These are phyloP conservation scores for Naso thynnoides DNA, from an alignment of 2,797 vertebrate genomes.

Conservation along the genomic window DNA sequence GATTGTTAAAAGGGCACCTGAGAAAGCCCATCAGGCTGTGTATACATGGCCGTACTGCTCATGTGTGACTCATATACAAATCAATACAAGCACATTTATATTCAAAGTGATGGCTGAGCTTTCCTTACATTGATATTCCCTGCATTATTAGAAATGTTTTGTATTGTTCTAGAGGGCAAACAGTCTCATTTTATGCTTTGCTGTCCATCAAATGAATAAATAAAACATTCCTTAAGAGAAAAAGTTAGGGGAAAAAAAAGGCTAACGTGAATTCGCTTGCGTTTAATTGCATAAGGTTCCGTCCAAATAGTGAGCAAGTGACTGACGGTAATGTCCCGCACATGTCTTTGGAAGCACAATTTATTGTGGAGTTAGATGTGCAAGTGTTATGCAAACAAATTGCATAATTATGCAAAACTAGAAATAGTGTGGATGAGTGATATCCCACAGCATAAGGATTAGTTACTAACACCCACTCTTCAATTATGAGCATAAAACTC, in stretches of 20 bases:
- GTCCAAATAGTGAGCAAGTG: constrained; percentile 27
- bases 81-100: not conserved
- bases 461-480: constrained; percentile 77
- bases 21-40: not conserved
- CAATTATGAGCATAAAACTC: constrained; percentile 79
- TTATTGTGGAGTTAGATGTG: constrained; percentile 44
- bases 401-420: constrained; percentile 70
- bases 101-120: constrained; percentile 2
- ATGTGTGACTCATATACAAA: constrained; percentile 10
- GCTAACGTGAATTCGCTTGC: constrained; percentile 21
- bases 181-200: constrained; percentile 24
- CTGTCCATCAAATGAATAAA: constrained; percentile 35
- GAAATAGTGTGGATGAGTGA: constrained; percentile 70
- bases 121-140: not conserved
- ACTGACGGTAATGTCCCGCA: constrained; percentile 43
- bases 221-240: constrained; percentile 13
- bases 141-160: constrained; percentile 8
- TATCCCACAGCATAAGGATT: constrained; percentile 77
- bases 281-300: constrained; percentile 28
- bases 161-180: constrained; percentile 1
- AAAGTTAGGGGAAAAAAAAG: constrained; percentile 1
- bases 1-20: constrained; percentile 3
- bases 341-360: constrained; percentile 28
- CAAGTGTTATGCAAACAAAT: constrained; percentile 72
- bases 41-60: not conserved